Conservation (phyloP, 2,888 invertebrate species). For the Sthenelais limicola region DNA sequence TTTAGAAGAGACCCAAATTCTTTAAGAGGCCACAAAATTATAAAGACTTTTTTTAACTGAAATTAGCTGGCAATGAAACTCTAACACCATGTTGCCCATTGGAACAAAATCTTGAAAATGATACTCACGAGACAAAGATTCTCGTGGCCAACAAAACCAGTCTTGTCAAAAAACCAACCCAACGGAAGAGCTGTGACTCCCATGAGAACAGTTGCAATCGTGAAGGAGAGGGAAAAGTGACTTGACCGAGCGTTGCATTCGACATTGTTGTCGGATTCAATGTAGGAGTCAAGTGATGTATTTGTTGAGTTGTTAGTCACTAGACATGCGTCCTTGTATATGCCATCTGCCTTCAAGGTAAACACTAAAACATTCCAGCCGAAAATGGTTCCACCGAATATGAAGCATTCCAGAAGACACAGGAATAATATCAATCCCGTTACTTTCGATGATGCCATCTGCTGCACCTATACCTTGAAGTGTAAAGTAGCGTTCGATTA, state of each 20-base stretch:
- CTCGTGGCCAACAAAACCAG: no score
- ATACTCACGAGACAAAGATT: no score
- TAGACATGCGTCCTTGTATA: constrained; percentile 1
- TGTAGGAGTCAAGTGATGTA: not conserved
- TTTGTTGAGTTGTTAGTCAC: not conserved
- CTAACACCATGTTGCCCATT: no score
- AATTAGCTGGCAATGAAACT: no score
- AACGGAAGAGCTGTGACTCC: not conserved
- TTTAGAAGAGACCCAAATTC: no score
- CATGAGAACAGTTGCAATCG: constrained; percentile 1
- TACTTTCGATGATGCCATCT: no score
- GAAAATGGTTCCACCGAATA: constrained; percentile 20
- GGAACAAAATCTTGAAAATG: no score
- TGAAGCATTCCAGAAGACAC: constrained; percentile 2
- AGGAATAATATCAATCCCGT: constrained; percentile 3
- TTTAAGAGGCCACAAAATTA: no score
- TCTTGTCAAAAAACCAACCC: constrained; percentile 9
- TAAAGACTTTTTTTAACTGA: no score
- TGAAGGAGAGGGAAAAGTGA: constrained; percentile 1
- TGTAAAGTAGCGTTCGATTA: no score
- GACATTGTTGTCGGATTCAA: not conserved
- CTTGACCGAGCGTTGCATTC: not conserved
- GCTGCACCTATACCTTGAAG: no score
- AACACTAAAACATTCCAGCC: constrained; percentile 14
- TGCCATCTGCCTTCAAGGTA: constrained; percentile 13